Percentiles rank a stretch among this genome's conserved stretches.
Conservation (phyloP, 2,113 vertebrate genomes). For the Numenius arquata region DNA sequence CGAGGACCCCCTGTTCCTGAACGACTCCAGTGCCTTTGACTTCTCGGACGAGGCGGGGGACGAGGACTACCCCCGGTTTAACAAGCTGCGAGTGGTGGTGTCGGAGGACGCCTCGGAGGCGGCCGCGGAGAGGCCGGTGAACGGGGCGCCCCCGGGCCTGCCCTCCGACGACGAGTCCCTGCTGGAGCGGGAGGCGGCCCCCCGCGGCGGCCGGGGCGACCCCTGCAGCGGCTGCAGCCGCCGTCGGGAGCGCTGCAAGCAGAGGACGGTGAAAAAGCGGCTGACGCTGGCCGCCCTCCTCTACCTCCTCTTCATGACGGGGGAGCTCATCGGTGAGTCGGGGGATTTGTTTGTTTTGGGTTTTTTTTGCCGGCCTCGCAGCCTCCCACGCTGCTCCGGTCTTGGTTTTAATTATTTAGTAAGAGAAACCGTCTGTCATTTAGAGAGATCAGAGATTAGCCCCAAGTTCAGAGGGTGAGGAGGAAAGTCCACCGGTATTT, state of each 20-base stretch:
- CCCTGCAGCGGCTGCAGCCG: constrained; percentile 81
- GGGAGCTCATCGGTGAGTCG: constrained; percentile 90
- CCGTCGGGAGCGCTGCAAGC: constrained; percentile 75
- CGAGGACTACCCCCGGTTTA: constrained; percentile 80
- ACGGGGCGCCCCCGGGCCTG: constrained; percentile 70
- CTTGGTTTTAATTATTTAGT: neutral
- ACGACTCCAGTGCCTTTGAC: constrained; percentile 87
- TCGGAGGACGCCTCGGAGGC: constrained; percentile 78
- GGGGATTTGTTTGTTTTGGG: neutral
- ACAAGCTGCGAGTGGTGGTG: constrained; percentile 88
- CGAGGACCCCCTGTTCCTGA: constrained; percentile 73
- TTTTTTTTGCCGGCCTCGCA: neutral
- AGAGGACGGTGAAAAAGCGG: constrained; percentile 81
- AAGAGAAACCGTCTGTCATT: neutral
- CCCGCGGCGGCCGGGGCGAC: constrained; percentile 61
- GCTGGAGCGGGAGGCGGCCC: constrained; percentile 72
- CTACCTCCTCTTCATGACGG: constrained; percentile 92
- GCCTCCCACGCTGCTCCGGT: neutral
- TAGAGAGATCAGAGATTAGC: neutral
- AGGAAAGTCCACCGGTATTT: neutral
- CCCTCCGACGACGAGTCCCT: constrained; percentile 86
- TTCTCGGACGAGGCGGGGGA: constrained; percentile 85
- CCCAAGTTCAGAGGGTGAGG: neutral
- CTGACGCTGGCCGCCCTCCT: constrained; percentile 84
- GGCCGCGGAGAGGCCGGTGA: constrained; percentile 55